Conservation (phyloP, 53 echinoderm and acorn worm species). For the Holothuria scabra region DNA sequence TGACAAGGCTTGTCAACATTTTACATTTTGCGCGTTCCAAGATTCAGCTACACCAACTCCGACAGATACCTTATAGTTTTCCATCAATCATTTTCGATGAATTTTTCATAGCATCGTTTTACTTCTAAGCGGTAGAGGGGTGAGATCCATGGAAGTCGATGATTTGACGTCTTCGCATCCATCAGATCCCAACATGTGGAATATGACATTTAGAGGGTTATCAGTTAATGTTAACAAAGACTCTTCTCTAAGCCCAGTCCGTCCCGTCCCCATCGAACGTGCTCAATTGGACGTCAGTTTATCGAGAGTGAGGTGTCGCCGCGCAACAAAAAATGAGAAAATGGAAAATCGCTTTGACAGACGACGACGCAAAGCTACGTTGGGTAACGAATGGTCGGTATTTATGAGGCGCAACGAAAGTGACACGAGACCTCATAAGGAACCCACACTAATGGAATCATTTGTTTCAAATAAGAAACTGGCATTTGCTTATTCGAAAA, state of each 20-base stretch:
- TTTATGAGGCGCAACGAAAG: conserved; percentile 39
- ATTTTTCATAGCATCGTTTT: conserved; percentile 1
- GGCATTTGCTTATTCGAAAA: too few species aligned
- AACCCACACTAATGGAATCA: conserved; percentile 28
- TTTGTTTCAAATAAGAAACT: conserved; percentile 12
- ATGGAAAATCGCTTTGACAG: conserved; percentile 17
- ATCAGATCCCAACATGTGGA: conserved; percentile 5
- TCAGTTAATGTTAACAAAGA: conserved; percentile 30
- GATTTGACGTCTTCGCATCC: not conserved
- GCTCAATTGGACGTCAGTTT: conserved; percentile 35
- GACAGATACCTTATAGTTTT: conserved; percentile 25
- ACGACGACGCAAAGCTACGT: conserved; percentile 15
- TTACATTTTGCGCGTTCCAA: conserved; percentile 6
- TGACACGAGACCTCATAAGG: conserved; percentile 4
- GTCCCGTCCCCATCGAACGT: conserved; percentile 30
- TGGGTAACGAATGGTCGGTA: not conserved
- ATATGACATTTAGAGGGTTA: conserved; percentile 26
- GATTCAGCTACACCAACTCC: not conserved
- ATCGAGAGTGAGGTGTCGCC: conserved; percentile 10
- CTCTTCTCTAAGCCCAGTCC: conserved; percentile 14
- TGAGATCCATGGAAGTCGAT: not conserved
- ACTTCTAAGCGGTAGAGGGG: not conserved
- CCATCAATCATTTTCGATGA: conserved; percentile 16
- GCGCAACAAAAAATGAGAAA: conserved; percentile 8
- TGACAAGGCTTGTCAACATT: too few species aligned